Conservation (phyloP, 92 coral and sea anemone genomes). For the Montipora capitata region DNA sequence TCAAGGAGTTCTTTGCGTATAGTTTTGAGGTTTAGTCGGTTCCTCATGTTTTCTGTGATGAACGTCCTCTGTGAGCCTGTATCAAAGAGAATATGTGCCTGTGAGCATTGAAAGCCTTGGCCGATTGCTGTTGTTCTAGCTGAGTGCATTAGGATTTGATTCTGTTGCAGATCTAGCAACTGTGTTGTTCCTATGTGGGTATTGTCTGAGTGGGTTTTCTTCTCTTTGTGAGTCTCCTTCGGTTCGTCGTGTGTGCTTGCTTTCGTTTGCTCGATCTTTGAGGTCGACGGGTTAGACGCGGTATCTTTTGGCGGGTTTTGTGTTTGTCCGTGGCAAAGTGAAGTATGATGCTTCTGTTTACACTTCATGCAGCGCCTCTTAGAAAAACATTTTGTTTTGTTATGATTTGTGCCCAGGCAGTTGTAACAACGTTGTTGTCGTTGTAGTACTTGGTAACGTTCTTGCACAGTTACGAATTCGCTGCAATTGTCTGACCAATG, state of each 20-base stretch:
- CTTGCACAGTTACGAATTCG: not conserved
- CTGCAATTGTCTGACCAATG: not conserved
- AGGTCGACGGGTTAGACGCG: not conserved
- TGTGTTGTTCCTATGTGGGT: no score
- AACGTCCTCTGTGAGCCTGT: constrained; percentile 20
- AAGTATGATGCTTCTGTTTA: constrained; percentile 60
- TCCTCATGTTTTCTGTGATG: not conserved
- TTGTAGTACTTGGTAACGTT: constrained; percentile 7
- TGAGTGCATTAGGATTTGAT: constrained; percentile 23
- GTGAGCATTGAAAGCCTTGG: not conserved
- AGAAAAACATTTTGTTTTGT: constrained; percentile 23
- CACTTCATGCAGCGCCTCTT: constrained; percentile 54
- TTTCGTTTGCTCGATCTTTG: not conserved
- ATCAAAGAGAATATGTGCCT: constrained; percentile 16
- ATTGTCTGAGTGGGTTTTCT: no score
- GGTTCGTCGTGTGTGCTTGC: not conserved
- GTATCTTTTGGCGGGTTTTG: not conserved
- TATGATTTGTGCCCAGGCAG: constrained; percentile 45
- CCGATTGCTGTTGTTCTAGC: not conserved
- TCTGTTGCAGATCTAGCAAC: no score
- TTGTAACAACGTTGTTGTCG: constrained; percentile 49
- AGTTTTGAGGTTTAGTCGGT: constrained; percentile 6
- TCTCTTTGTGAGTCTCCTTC: no score
- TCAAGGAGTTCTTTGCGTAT: constrained; percentile 14
- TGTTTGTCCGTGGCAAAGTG: not conserved